Conservation (phyloP, 2,888 invertebrate genomes). For the Parnassius smintheus region DNA sequence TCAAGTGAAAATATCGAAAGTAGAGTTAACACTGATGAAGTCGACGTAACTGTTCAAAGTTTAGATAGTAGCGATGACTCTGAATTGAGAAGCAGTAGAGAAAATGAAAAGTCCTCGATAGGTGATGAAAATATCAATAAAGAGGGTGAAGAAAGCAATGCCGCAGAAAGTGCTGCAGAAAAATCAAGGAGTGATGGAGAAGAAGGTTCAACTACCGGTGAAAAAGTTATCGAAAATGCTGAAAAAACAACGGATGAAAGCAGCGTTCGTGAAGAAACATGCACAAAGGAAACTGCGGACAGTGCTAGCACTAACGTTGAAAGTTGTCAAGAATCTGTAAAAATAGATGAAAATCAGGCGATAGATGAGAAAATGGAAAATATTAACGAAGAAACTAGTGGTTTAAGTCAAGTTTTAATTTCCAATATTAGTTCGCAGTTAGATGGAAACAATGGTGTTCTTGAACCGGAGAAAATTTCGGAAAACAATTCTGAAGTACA, state of each 20-base stretch:
- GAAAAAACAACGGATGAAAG: background rate
- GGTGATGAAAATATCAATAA: constrained; percentile 3
- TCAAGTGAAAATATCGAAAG: constrained; percentile 31
- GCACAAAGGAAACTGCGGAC: background rate
- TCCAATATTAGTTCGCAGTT: background rate
- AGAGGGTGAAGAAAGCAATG: background rate
- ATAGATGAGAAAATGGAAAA: background rate
- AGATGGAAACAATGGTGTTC: background rate
- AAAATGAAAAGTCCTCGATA: background rate
- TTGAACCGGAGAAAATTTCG: too few species aligned
- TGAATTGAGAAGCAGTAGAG: background rate
- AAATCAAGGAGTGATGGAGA: background rate
- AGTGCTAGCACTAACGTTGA: background rate
- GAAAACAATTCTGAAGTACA: background rate
- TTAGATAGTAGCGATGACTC: constrained; percentile 36
- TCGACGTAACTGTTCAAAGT: constrained; percentile 34
- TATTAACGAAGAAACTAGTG: background rate
- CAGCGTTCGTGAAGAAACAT: background rate
- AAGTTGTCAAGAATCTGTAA: background rate
- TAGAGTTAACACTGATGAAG: constrained; percentile 28
- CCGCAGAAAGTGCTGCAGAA: constrained; percentile 6
- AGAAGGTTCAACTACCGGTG: background rate
- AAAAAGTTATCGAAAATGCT: constrained; percentile 2
- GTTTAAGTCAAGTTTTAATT: background rate
- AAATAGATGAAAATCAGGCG: background rate